Conservation (phyloP, 2,113 vertebrate genomes). For the Gila orcuttii region DNA sequence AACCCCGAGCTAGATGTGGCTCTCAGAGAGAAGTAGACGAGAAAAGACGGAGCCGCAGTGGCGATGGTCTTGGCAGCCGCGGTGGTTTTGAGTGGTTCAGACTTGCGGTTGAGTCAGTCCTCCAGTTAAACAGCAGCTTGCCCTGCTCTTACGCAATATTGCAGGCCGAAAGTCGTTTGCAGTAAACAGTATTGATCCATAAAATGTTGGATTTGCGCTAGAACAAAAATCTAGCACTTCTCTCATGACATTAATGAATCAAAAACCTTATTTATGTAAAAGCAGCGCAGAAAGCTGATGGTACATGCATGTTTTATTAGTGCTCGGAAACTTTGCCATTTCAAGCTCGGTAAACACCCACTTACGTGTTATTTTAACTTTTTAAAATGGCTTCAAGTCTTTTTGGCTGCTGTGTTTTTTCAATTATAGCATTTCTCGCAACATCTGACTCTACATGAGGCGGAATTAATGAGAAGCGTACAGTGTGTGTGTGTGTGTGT, state of each 20-base stretch:
- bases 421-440: conserved; percentile 34
- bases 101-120: neutral
- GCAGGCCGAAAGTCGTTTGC: neutral
- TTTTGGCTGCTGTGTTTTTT: conserved; percentile 12
- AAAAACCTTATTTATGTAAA: neutral
- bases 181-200: neutral
- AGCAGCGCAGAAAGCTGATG: neutral
- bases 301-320: neutral
- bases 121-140: neutral
- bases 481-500: neutral
- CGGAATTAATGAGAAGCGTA: conserved; percentile 46
- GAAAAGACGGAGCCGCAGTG: neutral
- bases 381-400: conserved; percentile 1
- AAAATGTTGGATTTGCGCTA: neutral
- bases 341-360: conserved; percentile 38
- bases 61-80: neutral
- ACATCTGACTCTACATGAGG: conserved; percentile 46
- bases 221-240: neutral
- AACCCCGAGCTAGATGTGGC: conserved; percentile 1
- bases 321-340: conserved; percentile 12
- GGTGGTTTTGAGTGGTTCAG: neutral
- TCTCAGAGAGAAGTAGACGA: conserved; percentile 42
- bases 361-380: conserved; percentile 44
- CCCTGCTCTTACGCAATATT: neutral
- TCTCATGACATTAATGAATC: neutral